Evolutionary conservation across 2,888 invertebrate genomes (phyloP), one percentile per base, ranked within the genome.

Genomic region (Pseudococcus jackbeardsleyi): DNA sequence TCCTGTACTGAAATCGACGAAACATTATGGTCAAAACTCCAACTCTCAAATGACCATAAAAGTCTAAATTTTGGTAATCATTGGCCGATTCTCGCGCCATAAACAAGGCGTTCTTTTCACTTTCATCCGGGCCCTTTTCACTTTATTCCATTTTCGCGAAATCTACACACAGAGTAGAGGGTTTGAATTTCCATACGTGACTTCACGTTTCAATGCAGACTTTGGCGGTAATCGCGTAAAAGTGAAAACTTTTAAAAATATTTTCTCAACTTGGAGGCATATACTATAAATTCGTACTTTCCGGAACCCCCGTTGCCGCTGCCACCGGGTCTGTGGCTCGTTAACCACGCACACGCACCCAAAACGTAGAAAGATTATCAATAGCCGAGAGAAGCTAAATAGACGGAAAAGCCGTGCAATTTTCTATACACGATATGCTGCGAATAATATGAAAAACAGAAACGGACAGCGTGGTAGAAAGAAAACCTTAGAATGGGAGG

Each of bases 191-290:
- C 68, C 68, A 72, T 72, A 72, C 68, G 68, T 72, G 68, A 59
- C 59, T 72, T 72, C 68, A 33, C 68, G 26, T 33, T 72, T 33
- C 26, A 72, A 72, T 59, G 19, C n/a, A 72, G 68, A 72, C 68
- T 72, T 72, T 33, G 68, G 68, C 33, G 68, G 68, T 72, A 72
- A 72, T 72, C 68, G 33, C 12, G 33, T 72, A 72, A 33, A 72
- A 72, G 68, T 72, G 68, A 72, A 72, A 72, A 72, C 22, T 26
- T 72, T 72, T 72, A 15, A 72, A 72, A 72, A 72, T 72, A 72
- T 72, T 72, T 72, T 72, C 68, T 3, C 59, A 72, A 72, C 68
- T 72, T n/a, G 68, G 12, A 72, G 68, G 59, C 59, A 19, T 59
- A 17, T 33, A 17, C 17, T 15, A 59, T 59, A 59, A 59, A 59